phyloP scores from a whole-genome alignment of 1,140 invertebrate genomes.

The Cotesia typhae region DNA sequence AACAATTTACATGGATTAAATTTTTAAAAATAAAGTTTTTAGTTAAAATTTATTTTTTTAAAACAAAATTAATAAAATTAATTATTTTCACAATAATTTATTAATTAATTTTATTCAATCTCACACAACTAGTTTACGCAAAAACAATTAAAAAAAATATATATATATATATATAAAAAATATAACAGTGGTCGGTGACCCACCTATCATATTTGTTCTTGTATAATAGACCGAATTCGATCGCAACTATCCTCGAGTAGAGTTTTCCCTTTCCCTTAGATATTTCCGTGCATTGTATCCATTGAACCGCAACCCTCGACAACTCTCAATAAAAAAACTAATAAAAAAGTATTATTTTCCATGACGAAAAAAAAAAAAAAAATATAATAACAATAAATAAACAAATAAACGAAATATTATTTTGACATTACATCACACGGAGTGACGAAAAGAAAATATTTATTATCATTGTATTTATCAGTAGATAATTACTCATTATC shows the following conservation, averaged over 20 bases:
- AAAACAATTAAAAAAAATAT: not conserved
- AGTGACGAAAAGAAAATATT: slow-evolving; percentile 4
- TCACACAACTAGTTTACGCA: not conserved
- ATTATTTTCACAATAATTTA: too few relatives aligned
- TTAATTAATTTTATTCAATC: too few relatives aligned
- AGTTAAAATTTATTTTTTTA: too few relatives aligned
- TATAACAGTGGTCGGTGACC: slow-evolving; percentile 60
- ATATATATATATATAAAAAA: not conserved
- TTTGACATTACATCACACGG: not conserved
- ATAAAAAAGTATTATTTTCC: not conserved
- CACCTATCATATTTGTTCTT: slow-evolving; percentile 54
- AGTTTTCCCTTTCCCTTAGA: slow-evolving; percentile 37
- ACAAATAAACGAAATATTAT: too few relatives aligned
- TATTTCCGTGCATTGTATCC: slow-evolving; percentile 36
- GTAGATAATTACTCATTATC: not conserved
- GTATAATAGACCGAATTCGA: slow-evolving; percentile 66
- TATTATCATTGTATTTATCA: not conserved
- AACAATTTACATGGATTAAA: too few relatives aligned
- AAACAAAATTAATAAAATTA: too few relatives aligned
- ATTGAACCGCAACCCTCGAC: slow-evolving; percentile 6
- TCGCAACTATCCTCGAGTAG: slow-evolving; percentile 50
- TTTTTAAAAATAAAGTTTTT: too few relatives aligned
- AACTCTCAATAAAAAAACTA: not conserved
- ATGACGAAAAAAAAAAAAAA: too few relatives aligned
- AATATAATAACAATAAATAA: too few relatives aligned